Evolutionary conservation across 2,113 vertebrate genomes (phyloP), one percentile per base, ranked within the genome.

Genomic region (Mastomys coucha): DNA sequence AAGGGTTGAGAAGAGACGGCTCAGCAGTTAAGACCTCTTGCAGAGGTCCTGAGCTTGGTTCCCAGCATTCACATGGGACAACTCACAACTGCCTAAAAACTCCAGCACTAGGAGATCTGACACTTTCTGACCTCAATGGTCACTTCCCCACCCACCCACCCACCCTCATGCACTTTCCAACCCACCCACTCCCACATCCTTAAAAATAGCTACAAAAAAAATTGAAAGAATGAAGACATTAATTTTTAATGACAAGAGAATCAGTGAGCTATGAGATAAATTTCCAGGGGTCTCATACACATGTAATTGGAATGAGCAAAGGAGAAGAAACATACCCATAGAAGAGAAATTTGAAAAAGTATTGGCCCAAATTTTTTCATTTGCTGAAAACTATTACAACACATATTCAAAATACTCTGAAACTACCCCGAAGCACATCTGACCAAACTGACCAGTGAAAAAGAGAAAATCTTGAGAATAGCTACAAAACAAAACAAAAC

Each of bases 401-500:
- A 85, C 17, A 77, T 49, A 89, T 69, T 53, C 16, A n/a, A 88
- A 45, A 53, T 53, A 45, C 39, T 77, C 77, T 77, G 70, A 42
- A 89, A 93, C 49, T 58, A 33, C 19, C 49, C 16, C 1, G 24
- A 89, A 69, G 17, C 24, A 84, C 3, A 69, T 89, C 53, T 84
- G 82, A 95, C 45, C 82, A 89, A 36, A 91, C 19, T 89, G 28
- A 60, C 60, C 33, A 84, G n/a, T 84, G 58, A 58, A n/a, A 76
- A 88, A 73, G n/a, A 85, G 36, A 93, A 85, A 88, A 88, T 67
- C 49, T 60, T 87, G 24, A 77, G 84, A 84, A 49, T 33, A 89
- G 22, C 45, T 49, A 88, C 65, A 88, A 28, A 72, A 65, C 13
- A 92, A 73, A 63, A 84, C 7, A 24, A 65, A 65, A 10, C 24